phyloP scores from a whole-genome alignment of 92 coral and sea anemone species.

The Virgularia gustaviana region DNA sequence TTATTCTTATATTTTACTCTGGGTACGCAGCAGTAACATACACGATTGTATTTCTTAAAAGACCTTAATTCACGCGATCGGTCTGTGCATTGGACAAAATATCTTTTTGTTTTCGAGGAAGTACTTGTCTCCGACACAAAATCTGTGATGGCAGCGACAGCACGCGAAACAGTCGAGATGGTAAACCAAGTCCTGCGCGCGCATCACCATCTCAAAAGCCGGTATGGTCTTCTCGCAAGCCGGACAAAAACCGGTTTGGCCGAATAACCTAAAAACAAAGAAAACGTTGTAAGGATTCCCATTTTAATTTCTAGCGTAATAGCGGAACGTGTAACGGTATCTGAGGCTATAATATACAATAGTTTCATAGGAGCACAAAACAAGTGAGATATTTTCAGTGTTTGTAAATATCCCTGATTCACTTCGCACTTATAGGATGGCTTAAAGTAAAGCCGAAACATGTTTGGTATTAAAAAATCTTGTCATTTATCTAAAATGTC shows the following conservation, averaged over 20 bases:
- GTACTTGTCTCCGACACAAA: slow-evolving; percentile 98
- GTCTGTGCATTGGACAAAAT: slow-evolving; percentile 57
- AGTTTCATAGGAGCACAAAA: no score
- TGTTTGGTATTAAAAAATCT: no score
- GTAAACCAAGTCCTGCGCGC: slow-evolving; percentile 90
- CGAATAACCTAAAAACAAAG: slow-evolving; percentile 71
- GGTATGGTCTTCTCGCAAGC: slow-evolving; percentile 95
- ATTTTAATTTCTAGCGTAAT: not conserved
- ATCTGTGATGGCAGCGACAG: slow-evolving; percentile 92
- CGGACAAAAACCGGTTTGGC: slow-evolving; percentile 84
- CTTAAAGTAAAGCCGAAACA: no score
- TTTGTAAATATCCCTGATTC: no score
- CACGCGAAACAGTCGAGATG: slow-evolving; percentile 97
- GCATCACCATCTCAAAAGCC: slow-evolving; percentile 99
- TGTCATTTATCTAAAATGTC: no score
- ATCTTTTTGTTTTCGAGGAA: slow-evolving; percentile 83
- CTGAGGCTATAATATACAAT: no score
- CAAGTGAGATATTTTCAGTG: no score
- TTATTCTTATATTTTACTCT: no score
- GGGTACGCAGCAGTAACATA: not conserved
- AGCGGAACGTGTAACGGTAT: no score
- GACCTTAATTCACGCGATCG: slow-evolving; percentile 1
- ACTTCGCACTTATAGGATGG: no score
- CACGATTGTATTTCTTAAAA: not conserved
- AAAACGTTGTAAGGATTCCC: not conserved